Evolutionary conservation across 1,140 invertebrate species (phyloP), one percentile per base, ranked within the genome.

Genomic region (Plectus sambesii): DNA sequence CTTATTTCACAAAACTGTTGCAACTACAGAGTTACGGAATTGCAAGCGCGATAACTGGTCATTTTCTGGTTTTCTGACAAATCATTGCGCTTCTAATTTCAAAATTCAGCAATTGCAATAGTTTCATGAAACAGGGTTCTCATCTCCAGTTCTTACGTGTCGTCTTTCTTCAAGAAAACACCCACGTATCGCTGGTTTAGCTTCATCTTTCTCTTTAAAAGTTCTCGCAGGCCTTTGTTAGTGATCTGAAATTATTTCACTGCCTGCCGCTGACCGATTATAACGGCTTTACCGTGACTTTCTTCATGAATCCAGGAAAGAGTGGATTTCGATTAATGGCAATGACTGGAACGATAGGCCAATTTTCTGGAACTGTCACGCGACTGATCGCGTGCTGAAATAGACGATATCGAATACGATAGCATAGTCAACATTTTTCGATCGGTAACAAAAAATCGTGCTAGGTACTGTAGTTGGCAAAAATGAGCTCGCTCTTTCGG

Each of bases 261-360:
- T n/a, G n/a, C n/a, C n/a, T n/a, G n/a, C n/a, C n/a, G n/a, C 6
- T 42, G 19, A 27, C 20, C n/a, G n/a, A 6, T 33, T 2, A 20
- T 42, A 5, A 47, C 15, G 17, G 36, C 3, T 17, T 66, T 69
- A 87, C 84, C 75, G 97, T 92, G 53, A 98, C 82, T 53, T 97
- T 80, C 75, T 98, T 98, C 51, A 96, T 89, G 74, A 99, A 98
- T 61, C 86, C 79, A 33, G 93, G 94, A 76, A 98, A 98, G 1
- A 98, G 83, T 27, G 92, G 92, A 76, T 92, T 89, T 59, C 87
- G 78, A 61, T 77, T 83, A 47, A 97, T 83, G 2, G 90, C 87
- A 61, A 99, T 84, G 9, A 98, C 79, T 35, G 93, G 93, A 5
- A 98, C 80, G 70, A 86, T 80, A 5, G 93, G 92, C 82, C 87